These are phyloP conservation scores for Passer domesticus DNA, from an alignment of 2,113 vertebrate genomes.

Conservation along the genomic window DNA sequence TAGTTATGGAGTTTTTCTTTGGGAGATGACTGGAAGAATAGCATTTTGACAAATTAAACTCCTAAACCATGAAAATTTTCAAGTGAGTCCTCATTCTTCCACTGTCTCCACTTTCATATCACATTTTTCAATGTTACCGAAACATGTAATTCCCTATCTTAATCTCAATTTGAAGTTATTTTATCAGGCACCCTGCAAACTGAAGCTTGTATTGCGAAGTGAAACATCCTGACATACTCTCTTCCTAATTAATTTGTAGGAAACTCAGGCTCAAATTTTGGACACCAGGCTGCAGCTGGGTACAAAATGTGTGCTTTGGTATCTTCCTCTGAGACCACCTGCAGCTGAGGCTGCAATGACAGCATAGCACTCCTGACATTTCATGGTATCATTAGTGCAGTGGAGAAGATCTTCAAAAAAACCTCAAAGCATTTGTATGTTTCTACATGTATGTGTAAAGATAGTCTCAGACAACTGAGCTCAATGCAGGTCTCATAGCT, in stretches of 20 bases:
- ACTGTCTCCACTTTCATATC: neutral
- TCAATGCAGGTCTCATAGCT: neutral
- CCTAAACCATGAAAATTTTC: neutral
- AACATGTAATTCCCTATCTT: neutral
- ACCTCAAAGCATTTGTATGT: neutral
- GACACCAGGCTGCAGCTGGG: neutral
- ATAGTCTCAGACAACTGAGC: neutral
- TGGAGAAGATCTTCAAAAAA: neutral
- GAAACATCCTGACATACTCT: neutral
- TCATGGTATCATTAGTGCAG: neutral
- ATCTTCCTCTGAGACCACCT: neutral
- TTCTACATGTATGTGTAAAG: neutral
- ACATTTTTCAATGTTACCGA: neutral
- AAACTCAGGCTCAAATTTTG: neutral
- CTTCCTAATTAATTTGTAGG: neutral
- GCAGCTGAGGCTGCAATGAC: neutral
- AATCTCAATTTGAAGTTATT: neutral
- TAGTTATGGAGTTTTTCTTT: neutral
- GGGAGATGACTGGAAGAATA: neutral
- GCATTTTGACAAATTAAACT: neutral
- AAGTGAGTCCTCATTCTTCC: neutral
- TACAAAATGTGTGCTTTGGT: neutral
- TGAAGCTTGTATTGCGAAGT: neutral
- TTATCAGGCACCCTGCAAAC: neutral
- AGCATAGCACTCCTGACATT: neutral